phyloP scores from a whole-genome alignment of 2,113 vertebrate species.

The Sorex fumeus region DNA sequence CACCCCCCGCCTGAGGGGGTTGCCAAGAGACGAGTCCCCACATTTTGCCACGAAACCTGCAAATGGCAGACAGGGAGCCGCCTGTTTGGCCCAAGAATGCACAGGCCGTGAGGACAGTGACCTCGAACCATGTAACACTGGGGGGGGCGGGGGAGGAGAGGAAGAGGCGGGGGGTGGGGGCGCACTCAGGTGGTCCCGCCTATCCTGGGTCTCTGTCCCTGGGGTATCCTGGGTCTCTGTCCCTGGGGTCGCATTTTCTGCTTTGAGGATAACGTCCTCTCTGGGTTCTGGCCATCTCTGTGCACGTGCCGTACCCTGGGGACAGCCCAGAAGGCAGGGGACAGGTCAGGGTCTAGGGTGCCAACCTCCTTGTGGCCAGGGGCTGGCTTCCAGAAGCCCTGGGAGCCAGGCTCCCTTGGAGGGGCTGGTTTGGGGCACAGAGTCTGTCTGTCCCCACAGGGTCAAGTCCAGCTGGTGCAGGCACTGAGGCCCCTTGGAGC shows the following conservation, averaged over 20 bases:
- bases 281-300: not conserved
- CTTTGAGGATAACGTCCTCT: not conserved
- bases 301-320: not conserved
- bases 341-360: not conserved
- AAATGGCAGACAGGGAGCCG: not conserved
- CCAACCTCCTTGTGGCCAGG: not conserved
- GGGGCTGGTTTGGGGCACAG: not conserved
- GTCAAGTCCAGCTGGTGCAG: not conserved
- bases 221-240: not conserved
- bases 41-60: no score
- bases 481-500: not conserved
- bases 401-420: not conserved
- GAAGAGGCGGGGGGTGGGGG: no score
- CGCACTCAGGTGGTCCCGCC: no score
- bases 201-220: no score
- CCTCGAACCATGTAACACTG: not conserved
- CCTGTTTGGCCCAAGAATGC: not conserved
- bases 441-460: not conserved
- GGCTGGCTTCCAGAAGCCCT: slow-evolving; percentile 33
- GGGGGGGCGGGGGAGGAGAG: no score
- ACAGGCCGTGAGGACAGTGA: not conserved
- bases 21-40: no score
- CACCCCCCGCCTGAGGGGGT: no score
- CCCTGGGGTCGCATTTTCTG: not conserved
- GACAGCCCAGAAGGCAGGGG: not conserved